These are phyloP conservation scores for Heterodera schachtii DNA, from an alignment of 1,140 invertebrate species.

Conservation along the genomic window DNA sequence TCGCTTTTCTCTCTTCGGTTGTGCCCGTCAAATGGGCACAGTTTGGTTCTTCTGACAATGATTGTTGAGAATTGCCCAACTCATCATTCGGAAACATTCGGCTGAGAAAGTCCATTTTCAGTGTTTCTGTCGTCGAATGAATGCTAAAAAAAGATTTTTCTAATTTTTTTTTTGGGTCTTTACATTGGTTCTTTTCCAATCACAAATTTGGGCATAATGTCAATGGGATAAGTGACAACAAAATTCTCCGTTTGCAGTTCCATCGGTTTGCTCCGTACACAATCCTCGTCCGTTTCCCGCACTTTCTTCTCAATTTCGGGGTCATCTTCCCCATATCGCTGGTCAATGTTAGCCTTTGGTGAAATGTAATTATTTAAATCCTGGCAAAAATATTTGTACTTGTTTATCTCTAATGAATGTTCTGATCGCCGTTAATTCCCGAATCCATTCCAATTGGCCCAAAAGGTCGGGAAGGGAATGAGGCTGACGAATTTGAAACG, in stretches of 20 bases:
- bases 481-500: slow-evolving; percentile 1
- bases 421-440: not conserved
- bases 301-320: slow-evolving; percentile 36
- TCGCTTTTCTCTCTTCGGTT: not conserved
- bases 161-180: not conserved
- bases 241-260: slow-evolving; percentile 31
- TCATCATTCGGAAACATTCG: slow-evolving; percentile 6
- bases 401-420: not conserved
- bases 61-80: not conserved
- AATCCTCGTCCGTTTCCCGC: slow-evolving; percentile 18
- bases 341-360: not conserved
- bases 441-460: not conserved
- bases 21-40: slow-evolving; percentile 12
- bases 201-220: slow-evolving; percentile 7
- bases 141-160: not conserved
- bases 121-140: slow-evolving; percentile 18
- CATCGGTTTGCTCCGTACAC: slow-evolving; percentile 14
- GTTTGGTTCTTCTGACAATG: not conserved
- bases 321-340: slow-evolving; percentile 7
- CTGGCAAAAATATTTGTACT: not conserved
- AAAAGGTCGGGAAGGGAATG: slow-evolving; percentile 3
- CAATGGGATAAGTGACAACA: slow-evolving; percentile 22
- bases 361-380: too few relatives aligned
- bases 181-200: not conserved
- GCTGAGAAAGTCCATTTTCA: not conserved